Evolutionary conservation across 2,797 vertebrate genomes (phyloP).

Genomic region (Coluber constrictor): DNA sequence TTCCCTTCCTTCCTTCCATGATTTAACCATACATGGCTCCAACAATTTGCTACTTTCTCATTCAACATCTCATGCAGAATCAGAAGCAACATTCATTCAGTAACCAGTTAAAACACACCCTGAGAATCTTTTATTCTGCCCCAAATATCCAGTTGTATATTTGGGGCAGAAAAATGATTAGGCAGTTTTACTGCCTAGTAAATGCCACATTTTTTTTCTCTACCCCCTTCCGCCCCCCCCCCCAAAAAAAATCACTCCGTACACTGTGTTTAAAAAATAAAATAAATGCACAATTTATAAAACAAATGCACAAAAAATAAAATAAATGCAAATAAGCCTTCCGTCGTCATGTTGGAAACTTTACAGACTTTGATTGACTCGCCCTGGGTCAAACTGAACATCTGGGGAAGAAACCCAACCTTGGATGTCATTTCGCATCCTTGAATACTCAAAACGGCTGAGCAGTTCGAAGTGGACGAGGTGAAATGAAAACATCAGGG

Average conservation of each 20-base stretch:
- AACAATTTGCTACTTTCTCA: not conserved
- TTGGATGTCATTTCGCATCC: conserved; percentile 64
- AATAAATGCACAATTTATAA: not conserved
- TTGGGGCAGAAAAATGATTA: not conserved
- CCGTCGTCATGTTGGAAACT: conserved; percentile 69
- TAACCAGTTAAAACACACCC: not conserved
- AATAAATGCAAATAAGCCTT: conserved; percentile 54
- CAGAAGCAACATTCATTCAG: not conserved
- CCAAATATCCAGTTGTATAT: conserved; percentile 1
- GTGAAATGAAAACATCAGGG: conserved; percentile 39
- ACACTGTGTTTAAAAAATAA: conserved; percentile 61
- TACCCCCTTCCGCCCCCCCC: not conserved
- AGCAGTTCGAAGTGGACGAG: conserved; percentile 54
- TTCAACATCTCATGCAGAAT: not conserved
- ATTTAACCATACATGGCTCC: not conserved
- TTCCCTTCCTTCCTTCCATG: not conserved
- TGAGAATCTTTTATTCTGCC: not conserved
- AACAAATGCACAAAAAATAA: not conserved
- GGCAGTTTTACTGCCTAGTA: conserved; percentile 54
- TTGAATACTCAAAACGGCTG: conserved; percentile 65
- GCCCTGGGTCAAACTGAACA: conserved; percentile 74
- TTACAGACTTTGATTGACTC: conserved; percentile 74
- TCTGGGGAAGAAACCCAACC: conserved; percentile 72
- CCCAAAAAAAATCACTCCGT: conserved; percentile 66
- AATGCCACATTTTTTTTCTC: conserved; percentile 48